Conservation (phyloP, 2,888 invertebrate genomes). For the Creontiades dilutus region DNA sequence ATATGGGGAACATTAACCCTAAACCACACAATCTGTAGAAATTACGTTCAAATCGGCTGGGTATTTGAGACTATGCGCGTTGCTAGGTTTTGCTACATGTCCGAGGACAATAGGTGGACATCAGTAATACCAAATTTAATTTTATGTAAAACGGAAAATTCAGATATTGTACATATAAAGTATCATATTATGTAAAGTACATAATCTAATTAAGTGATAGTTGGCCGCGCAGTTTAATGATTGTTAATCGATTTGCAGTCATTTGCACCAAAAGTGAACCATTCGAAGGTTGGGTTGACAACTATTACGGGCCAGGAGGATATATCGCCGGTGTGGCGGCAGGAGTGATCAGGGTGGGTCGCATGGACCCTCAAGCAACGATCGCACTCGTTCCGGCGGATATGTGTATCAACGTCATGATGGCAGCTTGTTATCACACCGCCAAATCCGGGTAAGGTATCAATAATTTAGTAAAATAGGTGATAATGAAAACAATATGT, state of each 20-base stretch:
- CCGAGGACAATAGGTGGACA: too few species aligned
- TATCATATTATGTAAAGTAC: too few species aligned
- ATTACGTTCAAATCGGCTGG: too few species aligned
- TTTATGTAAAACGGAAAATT: too few species aligned
- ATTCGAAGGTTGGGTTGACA: constrained; percentile 81
- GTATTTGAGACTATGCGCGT: too few species aligned
- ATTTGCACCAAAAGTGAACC: constrained; percentile 77
- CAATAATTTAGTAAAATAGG: neutral
- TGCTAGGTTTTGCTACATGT: too few species aligned
- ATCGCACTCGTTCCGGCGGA: constrained; percentile 82
- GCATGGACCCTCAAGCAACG: constrained; percentile 79
- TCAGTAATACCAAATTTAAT: too few species aligned
- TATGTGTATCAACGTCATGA: constrained; percentile 80
- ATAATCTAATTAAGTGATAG: too few species aligned
- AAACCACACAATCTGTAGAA: too few species aligned
- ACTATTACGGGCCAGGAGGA: constrained; percentile 81
- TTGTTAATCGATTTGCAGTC: neutral
- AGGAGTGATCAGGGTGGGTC: constrained; percentile 81
- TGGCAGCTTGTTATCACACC: constrained; percentile 76
- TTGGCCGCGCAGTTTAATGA: too few species aligned
- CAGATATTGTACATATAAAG: too few species aligned
- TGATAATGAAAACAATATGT: neutral
- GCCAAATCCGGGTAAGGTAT: neutral
- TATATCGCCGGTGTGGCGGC: constrained; percentile 78
- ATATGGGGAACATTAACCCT: too few species aligned